Base-by-base conservation (phyloP, 2,113 vertebrate species). In the Nesogale talazaci region DNA sequence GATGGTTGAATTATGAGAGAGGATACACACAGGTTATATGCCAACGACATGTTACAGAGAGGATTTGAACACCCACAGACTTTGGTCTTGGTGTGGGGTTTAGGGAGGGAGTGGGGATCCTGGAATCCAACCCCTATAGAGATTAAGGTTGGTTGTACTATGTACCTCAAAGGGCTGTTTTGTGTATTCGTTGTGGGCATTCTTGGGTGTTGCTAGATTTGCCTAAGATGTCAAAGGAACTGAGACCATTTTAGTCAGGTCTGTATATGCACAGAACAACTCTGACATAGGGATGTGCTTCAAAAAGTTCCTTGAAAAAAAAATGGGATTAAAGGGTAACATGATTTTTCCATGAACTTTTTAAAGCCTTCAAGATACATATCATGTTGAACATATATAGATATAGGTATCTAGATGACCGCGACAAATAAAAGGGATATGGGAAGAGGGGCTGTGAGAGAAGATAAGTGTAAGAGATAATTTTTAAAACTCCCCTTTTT, bases 381-480 rank as follows among this genome's bases (percentile, higher is more conserved):
- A 2, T 65, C 72, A 59, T 84, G 36, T 11, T 59, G 83, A 84
- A 70, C 15, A 76, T 15, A 69, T 46, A 46, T 46, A 6, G 42
- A 46, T 46, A 46, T 46, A 46, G 10, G 10, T 46, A 46, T 46
- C 5, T 46, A 12, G 1, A 31, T 2, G 3, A 86, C 78, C 72
- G n/a, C 3, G 16, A 91, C 42, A 82, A 65, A 83, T 42, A 65
- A 52, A 83, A 25, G 40, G 70, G 57, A 46, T 20, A 69, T 87
- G 25, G 59, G 63, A 90, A 93, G 70, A 52, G n/a, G 81, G 29
- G 2, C 8, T 65, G 61, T 67, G 20, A 59, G 25, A 77, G 29
- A 85, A 89, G 77, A 89, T 94, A 90, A 94, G 89, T 81, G 63
- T 76, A 79, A n/a, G 89, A 63, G 31, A 46, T 10, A 46, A 46